phyloP scores from a whole-genome alignment of 1,140 invertebrate genomes.

The Panagrolaimus sp. region DNA sequence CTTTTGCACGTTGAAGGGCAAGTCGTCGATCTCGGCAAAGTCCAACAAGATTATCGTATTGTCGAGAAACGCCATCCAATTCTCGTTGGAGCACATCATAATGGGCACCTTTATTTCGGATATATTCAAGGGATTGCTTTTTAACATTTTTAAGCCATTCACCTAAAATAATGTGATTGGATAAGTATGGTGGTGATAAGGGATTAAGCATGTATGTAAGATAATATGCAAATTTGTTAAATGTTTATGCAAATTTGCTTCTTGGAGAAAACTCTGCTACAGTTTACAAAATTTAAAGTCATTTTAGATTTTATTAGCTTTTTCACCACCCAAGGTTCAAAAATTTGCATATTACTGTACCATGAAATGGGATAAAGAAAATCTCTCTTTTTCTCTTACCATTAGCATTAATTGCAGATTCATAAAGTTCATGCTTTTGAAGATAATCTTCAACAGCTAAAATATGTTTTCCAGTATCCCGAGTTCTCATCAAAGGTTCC shows the following conservation, averaged over 20 bases:
- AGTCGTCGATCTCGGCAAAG: slow-evolving; percentile 73
- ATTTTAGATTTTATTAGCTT: no score
- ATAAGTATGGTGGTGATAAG: no score
- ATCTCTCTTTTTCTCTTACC: slow-evolving; percentile 71
- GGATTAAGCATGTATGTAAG: no score
- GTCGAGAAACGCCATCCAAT: slow-evolving; percentile 42
- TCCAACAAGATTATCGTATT: slow-evolving; percentile 65
- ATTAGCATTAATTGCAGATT: slow-evolving; percentile 68
- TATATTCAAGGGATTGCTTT: background rate
- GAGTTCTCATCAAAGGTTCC: slow-evolving; percentile 74
- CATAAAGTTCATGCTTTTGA: slow-evolving; percentile 83
- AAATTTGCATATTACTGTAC: no score
- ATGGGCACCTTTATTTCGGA: slow-evolving; percentile 20
- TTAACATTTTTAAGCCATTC: slow-evolving; percentile 63
- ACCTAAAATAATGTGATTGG: background rate
- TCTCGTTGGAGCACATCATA: slow-evolving; percentile 47
- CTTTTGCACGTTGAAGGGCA: slow-evolving; percentile 79
- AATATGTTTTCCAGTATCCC: slow-evolving; percentile 82
- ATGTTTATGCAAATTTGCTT: no score
- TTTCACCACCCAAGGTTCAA: no score
- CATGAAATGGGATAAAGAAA: background rate
- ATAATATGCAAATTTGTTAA: no score
- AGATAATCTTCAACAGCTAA: slow-evolving; percentile 84
- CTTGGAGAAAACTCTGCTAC: no score
- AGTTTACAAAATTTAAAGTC: no score